Evolutionary conservation across 2,113 vertebrate genomes (phyloP).

Genomic region (Megaceryle torquata): DNA sequence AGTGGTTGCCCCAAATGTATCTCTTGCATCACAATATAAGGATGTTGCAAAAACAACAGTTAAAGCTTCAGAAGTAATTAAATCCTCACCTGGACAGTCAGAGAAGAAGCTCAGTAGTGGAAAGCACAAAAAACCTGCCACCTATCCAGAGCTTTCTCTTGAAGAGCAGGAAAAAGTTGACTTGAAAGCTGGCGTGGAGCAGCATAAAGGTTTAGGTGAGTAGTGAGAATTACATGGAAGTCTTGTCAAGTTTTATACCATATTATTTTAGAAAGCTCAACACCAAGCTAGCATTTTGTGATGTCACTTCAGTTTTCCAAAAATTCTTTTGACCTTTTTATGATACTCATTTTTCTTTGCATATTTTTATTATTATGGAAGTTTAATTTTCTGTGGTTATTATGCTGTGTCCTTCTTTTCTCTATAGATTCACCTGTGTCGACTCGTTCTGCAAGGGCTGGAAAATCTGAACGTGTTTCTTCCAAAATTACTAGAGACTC

Average conservation of each 20-base stretch:
- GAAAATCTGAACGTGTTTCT: constrained; percentile 74
- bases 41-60: constrained; percentile 69
- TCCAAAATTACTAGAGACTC: constrained; percentile 65
- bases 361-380: neutral
- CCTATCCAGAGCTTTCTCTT: constrained; percentile 77
- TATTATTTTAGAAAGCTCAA: neutral
- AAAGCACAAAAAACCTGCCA: constrained; percentile 73
- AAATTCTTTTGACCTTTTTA: neutral
- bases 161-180: constrained; percentile 80
- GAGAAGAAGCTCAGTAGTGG: constrained; percentile 81
- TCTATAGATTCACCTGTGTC: constrained; percentile 75
- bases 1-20: constrained; percentile 95
- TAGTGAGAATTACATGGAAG: neutral
- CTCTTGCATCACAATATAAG: constrained; percentile 79
- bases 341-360: neutral
- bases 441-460: constrained; percentile 72
- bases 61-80: constrained; percentile 79
- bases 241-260: neutral
- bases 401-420: neutral
- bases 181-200: constrained; percentile 69
- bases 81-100: constrained; percentile 75
- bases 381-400: neutral
- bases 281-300: neutral
- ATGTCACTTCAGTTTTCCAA: neutral
- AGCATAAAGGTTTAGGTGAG: constrained; percentile 69